phyloP scores from a whole-genome alignment of 1,140 invertebrate species.

The Heterodera carotae region DNA sequence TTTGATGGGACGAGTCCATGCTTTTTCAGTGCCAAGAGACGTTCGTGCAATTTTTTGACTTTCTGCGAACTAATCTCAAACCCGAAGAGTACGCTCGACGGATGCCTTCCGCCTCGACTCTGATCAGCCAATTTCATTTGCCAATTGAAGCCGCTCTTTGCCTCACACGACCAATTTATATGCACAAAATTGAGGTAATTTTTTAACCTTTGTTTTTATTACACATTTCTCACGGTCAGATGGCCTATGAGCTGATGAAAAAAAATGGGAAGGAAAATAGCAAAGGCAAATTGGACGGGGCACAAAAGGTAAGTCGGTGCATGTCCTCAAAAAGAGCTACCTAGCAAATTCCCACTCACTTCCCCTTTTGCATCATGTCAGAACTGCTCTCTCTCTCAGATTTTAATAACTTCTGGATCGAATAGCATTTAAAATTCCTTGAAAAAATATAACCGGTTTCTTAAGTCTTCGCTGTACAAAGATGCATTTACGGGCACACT shows the following conservation, averaged over 20 bases:
- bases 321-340: too few relatives aligned
- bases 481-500: conserved; percentile 44
- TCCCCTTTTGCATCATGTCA: too few relatives aligned
- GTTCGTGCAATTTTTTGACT: conserved; percentile 93
- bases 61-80: conserved; percentile 85
- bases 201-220: conserved; percentile 37
- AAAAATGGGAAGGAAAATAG: conserved; percentile 52
- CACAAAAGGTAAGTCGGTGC: conserved; percentile 40
- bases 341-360: too few relatives aligned
- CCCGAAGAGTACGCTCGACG: conserved; percentile 89
- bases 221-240: conserved; percentile 1
- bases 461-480: conserved; percentile 52
- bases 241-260: conserved; percentile 26
- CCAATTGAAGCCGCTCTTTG: conserved; percentile 91
- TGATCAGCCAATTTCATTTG: conserved; percentile 89
- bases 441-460: too few relatives aligned
- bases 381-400: too few relatives aligned
- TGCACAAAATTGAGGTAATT: conserved; percentile 37
- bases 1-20: conserved; percentile 5
- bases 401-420: too few relatives aligned
- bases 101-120: conserved; percentile 82
- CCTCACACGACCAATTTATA: conserved; percentile 48
- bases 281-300: conserved; percentile 37
- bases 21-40: conserved; percentile 88
- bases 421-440: too few relatives aligned